phyloP scores from a whole-genome alignment of 2,888 invertebrate genomes.

The Zootermopsis nevadensis region DNA sequence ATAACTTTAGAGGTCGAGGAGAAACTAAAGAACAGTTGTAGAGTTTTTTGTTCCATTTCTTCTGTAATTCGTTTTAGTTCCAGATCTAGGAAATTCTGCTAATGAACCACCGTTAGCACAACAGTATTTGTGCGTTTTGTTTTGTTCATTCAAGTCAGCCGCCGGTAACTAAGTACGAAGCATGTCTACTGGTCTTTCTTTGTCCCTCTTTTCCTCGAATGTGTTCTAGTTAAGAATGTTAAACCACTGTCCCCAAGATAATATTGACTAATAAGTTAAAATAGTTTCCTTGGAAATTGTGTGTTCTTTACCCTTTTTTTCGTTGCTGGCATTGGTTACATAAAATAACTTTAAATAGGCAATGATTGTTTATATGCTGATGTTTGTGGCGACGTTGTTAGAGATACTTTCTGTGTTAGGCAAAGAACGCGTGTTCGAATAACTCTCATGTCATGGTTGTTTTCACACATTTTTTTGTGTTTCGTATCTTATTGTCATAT shows the following conservation, averaged over 20 bases:
- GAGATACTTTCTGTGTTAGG: too few species aligned
- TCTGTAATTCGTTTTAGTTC: background rate
- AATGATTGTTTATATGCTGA: too few species aligned
- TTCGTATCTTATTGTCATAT: too few species aligned
- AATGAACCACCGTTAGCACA: background rate
- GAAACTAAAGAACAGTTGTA: background rate
- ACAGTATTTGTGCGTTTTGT: conserved; percentile 1
- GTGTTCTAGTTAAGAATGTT: background rate
- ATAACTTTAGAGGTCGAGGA: background rate
- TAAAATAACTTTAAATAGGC: too few species aligned
- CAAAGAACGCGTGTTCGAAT: too few species aligned
- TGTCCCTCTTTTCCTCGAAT: background rate
- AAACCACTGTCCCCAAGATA: background rate
- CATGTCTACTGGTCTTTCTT: background rate
- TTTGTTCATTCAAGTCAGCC: conserved; percentile 3
- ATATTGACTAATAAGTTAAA: background rate
- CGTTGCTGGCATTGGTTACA: too few species aligned
- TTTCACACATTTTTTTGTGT: too few species aligned
- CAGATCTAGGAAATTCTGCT: background rate
- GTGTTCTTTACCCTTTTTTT: background rate
- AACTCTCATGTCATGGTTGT: too few species aligned
- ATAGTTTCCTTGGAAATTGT: background rate
- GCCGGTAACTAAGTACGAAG: background rate
- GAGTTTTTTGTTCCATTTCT: background rate
- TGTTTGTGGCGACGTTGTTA: too few species aligned